Evolutionary conservation across 2,888 invertebrate genomes (phyloP), one percentile per base, ranked within the genome.

Genomic region (Eilema caniola): DNA sequence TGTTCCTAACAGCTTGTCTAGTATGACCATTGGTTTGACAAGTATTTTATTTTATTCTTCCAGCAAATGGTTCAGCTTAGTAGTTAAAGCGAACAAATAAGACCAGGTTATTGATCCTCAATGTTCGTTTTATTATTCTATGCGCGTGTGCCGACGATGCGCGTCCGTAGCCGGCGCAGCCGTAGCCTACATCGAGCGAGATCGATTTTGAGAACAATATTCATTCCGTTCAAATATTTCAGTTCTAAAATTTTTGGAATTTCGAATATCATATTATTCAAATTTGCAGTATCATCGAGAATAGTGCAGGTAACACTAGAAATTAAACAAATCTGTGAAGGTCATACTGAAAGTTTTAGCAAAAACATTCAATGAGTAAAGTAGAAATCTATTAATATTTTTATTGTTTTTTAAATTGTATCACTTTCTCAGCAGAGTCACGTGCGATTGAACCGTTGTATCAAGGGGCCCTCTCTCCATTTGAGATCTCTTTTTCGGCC

Each of bases 41-140:
- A 53, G 53, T 53, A n/a, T 53, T 10, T 47, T 20, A 12, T 37
- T 37, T 53, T 53, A 41, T 41, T 41, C 16, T 53, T 10, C n/a
- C n/a, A 53, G n/a, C 53, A n/a, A n/a, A 47, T 47, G 20, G 28
- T 61, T 4, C 28, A 73, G 77, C 79, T 10, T 24, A 24, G 0
- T 62, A 62, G 25, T 20, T 62, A 37, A 33, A 69, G 28, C 83
- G 84, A 80, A 74, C 75, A 62, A 61, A 72, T 28, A 70, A 69
- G 64, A 57, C 47, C 72, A 85, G 92, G 92, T 92, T 91, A 90
- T 91, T 92, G 92, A 89, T 91, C 91, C 87, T 87, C 68, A 68
- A 71, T 65, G 70, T 83, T 77, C 78, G 77, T 77, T 83, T 90
- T 90, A 90, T 86, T 88, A 92, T 92, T 88, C 92, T 75, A 83